Conservation (phyloP, 2,113 vertebrate genomes). For the Ploceus nigricollis region DNA sequence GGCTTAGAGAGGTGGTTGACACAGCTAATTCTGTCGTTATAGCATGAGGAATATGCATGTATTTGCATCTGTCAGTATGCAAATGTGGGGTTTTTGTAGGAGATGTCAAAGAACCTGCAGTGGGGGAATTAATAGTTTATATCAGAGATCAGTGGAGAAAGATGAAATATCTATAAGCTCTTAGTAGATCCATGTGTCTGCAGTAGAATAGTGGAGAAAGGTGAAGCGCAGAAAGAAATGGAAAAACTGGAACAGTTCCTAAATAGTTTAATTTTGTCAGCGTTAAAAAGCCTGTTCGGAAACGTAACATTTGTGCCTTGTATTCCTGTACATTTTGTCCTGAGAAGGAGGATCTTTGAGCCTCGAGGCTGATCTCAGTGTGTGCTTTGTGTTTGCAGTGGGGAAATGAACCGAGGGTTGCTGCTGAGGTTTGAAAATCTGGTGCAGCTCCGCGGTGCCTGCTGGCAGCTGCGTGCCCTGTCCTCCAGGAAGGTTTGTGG, state of each 20-base stretch:
- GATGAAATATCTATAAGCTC: not conserved
- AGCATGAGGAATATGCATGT: fast-evolving
- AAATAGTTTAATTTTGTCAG: not conserved
- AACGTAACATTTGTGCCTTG: not conserved
- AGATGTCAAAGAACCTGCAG: not conserved
- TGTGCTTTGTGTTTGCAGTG: slow-evolving; percentile 14
- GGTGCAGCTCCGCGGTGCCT: not conserved
- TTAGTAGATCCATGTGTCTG: not conserved
- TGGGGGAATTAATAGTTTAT: not conserved
- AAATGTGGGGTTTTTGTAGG: not conserved
- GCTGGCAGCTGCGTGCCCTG: slow-evolving; percentile 27
- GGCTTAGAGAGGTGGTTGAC: not conserved
- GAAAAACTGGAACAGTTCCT: not conserved
- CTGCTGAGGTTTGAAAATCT: slow-evolving; percentile 49
- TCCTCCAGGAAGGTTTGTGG: not conserved
- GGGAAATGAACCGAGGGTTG: slow-evolving; percentile 48
- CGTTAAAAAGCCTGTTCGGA: not conserved
- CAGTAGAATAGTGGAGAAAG: not conserved
- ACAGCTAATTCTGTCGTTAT: not conserved
- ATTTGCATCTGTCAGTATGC: no score
- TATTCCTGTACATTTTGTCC: not conserved
- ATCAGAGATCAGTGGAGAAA: not conserved
- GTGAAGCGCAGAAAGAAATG: not conserved
- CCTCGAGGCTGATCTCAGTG: not conserved
- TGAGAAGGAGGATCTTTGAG: not conserved